Evolutionary conservation across 2,113 vertebrate species (phyloP), one percentile per base, ranked within the genome.

Genomic region (Uropsilus gracilis): DNA sequence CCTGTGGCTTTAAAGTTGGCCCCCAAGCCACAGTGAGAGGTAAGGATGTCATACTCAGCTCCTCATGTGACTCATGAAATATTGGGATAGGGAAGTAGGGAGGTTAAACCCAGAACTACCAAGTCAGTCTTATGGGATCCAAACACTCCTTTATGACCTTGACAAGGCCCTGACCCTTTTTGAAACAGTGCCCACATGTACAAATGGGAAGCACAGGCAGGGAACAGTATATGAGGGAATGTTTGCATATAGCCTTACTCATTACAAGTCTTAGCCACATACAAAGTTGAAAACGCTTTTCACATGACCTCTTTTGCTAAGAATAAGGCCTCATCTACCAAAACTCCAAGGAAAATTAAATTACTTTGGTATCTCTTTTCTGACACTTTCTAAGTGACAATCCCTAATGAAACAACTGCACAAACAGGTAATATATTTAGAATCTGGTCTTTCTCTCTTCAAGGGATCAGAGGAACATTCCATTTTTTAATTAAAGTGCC

Each of bases 401-500:
- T 28, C 66, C 20, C 44, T 46, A 78, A 55, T 69, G 32, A 84
- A 72, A 89, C 10, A n/a, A 42, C 16, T 83, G 44, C 39, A 42
- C 30, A 66, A 86, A 69, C 9, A 10, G 2, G 63, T 42, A 68
- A 73, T 24, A 4, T 46, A 24, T 81, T 18, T 53, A 64, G 68
- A 59, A 8, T 12, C 32, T 61, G 2, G 7, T 37, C 46, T 87
- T 69, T 28, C 0, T 66, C 57, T 88, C 22, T 63, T 55, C 24
- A 32, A 66, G 53, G 4, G 1, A 46, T 68, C 13, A 8, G 37
- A 68, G 37, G 26, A 73, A 75, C 20, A 48, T 12, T 55, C 20
- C 34, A 53, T 37, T 7, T 28, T 86, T 73, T 90, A 46, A 93
- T 76, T 94, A 75, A 89, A 89, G 72, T 91, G 50, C 44, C 22